Evolutionary conservation across 2,888 invertebrate species (phyloP).

Genomic region (Caenorhabditis virilis): DNA sequence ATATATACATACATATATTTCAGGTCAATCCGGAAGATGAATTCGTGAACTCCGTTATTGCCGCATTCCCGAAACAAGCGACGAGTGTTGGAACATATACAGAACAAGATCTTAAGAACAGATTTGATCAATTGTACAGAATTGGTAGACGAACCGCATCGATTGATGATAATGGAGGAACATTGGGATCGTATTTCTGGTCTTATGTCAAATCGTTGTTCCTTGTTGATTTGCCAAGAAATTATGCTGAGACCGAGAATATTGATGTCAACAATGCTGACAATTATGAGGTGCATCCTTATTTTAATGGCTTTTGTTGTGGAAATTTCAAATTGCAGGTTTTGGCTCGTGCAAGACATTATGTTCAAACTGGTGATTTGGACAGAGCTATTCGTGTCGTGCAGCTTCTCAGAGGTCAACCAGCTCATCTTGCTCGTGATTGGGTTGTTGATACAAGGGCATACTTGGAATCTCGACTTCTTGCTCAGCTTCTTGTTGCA

Average conservation of each 20-base stretch:
- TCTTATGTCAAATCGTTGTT: constrained; percentile 84
- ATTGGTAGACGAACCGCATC: constrained; percentile 83
- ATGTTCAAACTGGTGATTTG: constrained; percentile 82
- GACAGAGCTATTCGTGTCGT: constrained; percentile 78
- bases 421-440: constrained; percentile 80
- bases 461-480: constrained; percentile 69
- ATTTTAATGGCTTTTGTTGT: background rate
- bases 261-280: constrained; percentile 75
- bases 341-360: constrained; percentile 86
- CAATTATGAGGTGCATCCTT: constrained; percentile 43
- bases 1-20: constrained; percentile 5
- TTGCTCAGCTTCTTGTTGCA: constrained; percentile 85
- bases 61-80: constrained; percentile 81
- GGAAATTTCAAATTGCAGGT: constrained; percentile 72
- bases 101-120: constrained; percentile 82
- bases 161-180: constrained; percentile 84
- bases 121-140: constrained; percentile 74
- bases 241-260: constrained; percentile 78
- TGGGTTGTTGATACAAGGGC: constrained; percentile 80
- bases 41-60: constrained; percentile 78
- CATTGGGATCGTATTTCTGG: constrained; percentile 57
- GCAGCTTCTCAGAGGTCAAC: constrained; percentile 83
- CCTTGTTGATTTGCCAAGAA: constrained; percentile 72
- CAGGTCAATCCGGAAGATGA: constrained; percentile 76
- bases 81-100: constrained; percentile 83